These are phyloP conservation scores for Menura novaehollandiae DNA, from an alignment of 2,113 vertebrate genomes.

Conservation along the genomic window DNA sequence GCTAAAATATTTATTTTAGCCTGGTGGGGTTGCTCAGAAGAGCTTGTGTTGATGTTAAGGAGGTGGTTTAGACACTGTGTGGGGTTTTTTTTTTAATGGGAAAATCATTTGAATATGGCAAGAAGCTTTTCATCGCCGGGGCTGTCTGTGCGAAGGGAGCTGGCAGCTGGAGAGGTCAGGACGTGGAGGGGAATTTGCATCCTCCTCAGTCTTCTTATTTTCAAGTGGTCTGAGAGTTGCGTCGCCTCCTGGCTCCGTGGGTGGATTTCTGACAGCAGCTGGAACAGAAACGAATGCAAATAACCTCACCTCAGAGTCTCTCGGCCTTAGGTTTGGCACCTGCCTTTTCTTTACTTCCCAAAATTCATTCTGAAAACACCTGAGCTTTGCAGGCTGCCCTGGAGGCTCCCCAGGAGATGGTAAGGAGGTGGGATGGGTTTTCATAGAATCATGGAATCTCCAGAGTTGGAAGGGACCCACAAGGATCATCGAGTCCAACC, in stretches of 20 bases:
- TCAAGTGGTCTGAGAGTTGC: not conserved
- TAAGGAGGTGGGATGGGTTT: not conserved
- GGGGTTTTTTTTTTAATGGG: not conserved
- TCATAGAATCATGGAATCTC: not conserved
- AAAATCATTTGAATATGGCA: not conserved
- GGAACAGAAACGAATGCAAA: not conserved
- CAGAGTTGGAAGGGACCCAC: too few species aligned
- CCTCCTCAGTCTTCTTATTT: not conserved
- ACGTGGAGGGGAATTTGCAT: not conserved
- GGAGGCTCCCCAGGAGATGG: fast-evolving
- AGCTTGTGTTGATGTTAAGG: not conserved
- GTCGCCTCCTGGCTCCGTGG: not conserved
- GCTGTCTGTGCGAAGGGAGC: not conserved
- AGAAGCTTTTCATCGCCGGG: not conserved
- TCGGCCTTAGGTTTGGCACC: not conserved
- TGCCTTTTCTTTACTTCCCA: not conserved
- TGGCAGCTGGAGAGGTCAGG: not conserved
- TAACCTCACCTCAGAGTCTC: not conserved
- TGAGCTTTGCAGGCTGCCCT: not conserved
- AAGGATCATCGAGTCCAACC: fast-evolving
- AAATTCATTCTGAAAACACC: not conserved
- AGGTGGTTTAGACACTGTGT: not conserved
- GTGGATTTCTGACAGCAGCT: not conserved
- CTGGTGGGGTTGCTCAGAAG: not conserved
- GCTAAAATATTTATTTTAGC: conserved; percentile 46